A percentile compares a stretch with the other conserved stretches of the same genome.
These are phyloP conservation scores for Sipha maydis DNA, from an alignment of 2,888 invertebrate genomes.

Conservation along the genomic window DNA sequence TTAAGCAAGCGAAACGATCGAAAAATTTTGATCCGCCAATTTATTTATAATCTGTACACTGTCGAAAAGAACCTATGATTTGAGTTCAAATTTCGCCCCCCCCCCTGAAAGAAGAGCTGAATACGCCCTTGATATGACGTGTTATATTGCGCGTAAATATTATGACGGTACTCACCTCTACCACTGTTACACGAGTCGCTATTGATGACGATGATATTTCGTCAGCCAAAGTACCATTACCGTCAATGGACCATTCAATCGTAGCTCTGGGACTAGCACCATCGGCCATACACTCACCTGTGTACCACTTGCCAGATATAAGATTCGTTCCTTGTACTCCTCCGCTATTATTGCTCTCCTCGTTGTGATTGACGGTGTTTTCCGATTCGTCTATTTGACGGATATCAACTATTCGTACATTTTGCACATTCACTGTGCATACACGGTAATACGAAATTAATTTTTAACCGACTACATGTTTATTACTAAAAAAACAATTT, in stretches of 20 bases:
- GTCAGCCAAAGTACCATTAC: conserved; percentile 32
- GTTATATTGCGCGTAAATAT: too few species aligned
- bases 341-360: background rate
- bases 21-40: too few species aligned
- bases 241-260: conserved; percentile 48
- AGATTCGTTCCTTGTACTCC: conserved; percentile 18
- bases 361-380: conserved; percentile 15
- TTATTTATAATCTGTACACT: too few species aligned
- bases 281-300: conserved; percentile 30
- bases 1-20: too few species aligned
- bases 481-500: background rate
- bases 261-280: conserved; percentile 49
- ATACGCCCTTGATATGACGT: too few species aligned
- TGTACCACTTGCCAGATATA: conserved; percentile 53
- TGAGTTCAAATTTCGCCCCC: too few species aligned
- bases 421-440: conserved; percentile 39
- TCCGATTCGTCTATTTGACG: conserved; percentile 16
- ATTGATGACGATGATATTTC: conserved; percentile 15
- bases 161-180: conserved; percentile 6
- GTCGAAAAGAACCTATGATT: too few species aligned
- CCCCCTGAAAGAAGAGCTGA: too few species aligned
- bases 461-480: background rate
- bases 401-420: conserved; percentile 27
- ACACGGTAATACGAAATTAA: background rate
- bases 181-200: background rate